A percentile compares a stretch with the other conserved stretches of the same genome.
Conservation (phyloP, 1,140 invertebrate genomes). For the Eulimnadia texana region DNA sequence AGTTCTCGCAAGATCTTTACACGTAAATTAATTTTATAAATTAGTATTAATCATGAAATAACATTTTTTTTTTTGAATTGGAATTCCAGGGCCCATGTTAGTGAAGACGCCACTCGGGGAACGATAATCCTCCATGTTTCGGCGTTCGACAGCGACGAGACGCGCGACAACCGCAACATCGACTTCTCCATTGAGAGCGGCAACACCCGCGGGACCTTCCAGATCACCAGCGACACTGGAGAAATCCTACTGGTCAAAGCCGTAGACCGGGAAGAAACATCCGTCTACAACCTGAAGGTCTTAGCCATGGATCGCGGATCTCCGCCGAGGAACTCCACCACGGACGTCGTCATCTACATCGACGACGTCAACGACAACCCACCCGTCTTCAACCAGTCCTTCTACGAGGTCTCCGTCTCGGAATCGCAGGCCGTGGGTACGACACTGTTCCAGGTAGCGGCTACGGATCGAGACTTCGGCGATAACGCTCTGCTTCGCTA, state of each 20-base stretch:
- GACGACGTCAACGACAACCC: constrained; percentile 78
- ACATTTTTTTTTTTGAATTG: not conserved
- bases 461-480: constrained; percentile 59
- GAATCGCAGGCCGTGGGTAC: constrained; percentile 56
- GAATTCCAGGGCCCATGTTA: constrained; percentile 17
- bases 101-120: constrained; percentile 54
- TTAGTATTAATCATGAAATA: not conserved
- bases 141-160: constrained; percentile 35
- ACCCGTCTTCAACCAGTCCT: constrained; percentile 48
- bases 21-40: constrained; percentile 32
- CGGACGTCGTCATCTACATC: constrained; percentile 54
- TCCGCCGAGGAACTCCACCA: constrained; percentile 35
- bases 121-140: constrained; percentile 49
- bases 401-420: constrained; percentile 54
- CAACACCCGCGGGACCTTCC: constrained; percentile 58
- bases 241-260: constrained; percentile 57
- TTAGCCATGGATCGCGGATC: constrained; percentile 30
- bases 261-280: constrained; percentile 64
- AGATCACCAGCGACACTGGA: constrained; percentile 53
- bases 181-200: constrained; percentile 56
- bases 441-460: constrained; percentile 48
- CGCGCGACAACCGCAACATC: constrained; percentile 41
- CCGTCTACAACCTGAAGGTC: constrained; percentile 49
- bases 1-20: constrained; percentile 49
- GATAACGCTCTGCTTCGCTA: constrained; percentile 60